A percentile compares a stretch with the other conserved stretches of the same genome.
These are phyloP conservation scores for Meteorus colon DNA, from an alignment of 2,888 invertebrate species.

Conservation along the genomic window DNA sequence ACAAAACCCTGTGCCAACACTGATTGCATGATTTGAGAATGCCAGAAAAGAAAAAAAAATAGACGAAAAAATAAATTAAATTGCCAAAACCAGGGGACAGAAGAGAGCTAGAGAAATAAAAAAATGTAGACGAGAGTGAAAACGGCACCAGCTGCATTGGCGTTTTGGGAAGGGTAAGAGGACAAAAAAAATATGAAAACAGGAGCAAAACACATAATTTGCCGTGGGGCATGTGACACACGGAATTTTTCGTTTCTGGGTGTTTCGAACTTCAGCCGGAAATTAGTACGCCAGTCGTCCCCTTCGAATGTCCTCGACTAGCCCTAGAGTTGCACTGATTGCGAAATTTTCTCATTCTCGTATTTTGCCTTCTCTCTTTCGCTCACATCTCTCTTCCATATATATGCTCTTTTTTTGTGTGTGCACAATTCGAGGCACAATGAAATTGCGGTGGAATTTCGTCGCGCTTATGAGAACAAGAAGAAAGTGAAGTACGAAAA, in stretches of 20 bases:
- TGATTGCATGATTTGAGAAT: conserved; percentile 2
- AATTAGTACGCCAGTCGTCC: conserved; percentile 26
- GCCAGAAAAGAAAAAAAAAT: conserved; percentile 1
- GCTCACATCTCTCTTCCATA: neutral
- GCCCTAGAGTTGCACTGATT: conserved; percentile 23
- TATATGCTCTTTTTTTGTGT: neutral
- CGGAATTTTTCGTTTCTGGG: neutral
- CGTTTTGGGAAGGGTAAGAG: neutral
- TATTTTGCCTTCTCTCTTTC: neutral
- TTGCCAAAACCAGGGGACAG: neutral
- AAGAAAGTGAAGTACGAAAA: too few relatives aligned
- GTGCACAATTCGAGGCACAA: neutral
- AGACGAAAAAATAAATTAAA: neutral
- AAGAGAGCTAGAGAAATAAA: neutral
- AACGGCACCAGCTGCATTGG: conserved; percentile 6
- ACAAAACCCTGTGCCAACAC: conserved; percentile 6
- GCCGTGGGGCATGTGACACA: conserved; percentile 6
- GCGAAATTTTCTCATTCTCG: conserved; percentile 32
- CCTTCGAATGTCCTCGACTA: neutral
- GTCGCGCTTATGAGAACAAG: conserved; percentile 44
- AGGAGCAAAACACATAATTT: neutral
- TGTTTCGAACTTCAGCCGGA: conserved; percentile 13
- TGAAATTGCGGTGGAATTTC: conserved; percentile 10
- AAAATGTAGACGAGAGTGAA: neutral
- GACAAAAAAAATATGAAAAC: neutral